A percentile compares a stretch with the other conserved stretches of the same genome.
Evolutionary conservation across 2,113 vertebrate genomes (phyloP).

Genomic region (Zosterops lateralis): DNA sequence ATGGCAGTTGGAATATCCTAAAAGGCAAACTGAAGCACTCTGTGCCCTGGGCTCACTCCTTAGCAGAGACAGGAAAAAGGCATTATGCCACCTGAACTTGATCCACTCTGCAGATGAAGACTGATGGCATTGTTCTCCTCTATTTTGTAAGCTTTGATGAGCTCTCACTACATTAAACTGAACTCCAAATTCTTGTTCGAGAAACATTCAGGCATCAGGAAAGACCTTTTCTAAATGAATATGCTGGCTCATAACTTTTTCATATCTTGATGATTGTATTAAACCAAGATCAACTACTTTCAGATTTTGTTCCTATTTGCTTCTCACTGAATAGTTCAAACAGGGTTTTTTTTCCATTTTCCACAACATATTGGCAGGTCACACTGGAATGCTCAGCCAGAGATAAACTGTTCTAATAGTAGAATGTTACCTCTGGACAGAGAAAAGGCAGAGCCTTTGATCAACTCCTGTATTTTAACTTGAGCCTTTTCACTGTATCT

Average conservation of each 20-base stretch:
- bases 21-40: neutral
- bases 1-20: neutral
- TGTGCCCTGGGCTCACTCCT: neutral
- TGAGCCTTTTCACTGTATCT: neutral
- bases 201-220: neutral
- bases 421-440: neutral
- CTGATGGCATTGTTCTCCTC: neutral
- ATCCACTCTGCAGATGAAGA: neutral
- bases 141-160: neutral
- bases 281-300: neutral
- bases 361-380: neutral
- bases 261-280: neutral
- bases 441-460: neutral
- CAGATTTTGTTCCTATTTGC: neutral
- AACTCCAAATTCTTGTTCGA: neutral
- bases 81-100: neutral
- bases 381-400: neutral
- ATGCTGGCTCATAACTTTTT: neutral
- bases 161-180: neutral
- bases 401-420: neutral
- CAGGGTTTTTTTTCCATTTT: neutral
- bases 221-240: neutral
- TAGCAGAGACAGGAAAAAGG: neutral
- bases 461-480: neutral
- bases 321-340: neutral